phyloP scores from a whole-genome alignment of 2,888 invertebrate species.

The Drosophila parthenogenetica region DNA sequence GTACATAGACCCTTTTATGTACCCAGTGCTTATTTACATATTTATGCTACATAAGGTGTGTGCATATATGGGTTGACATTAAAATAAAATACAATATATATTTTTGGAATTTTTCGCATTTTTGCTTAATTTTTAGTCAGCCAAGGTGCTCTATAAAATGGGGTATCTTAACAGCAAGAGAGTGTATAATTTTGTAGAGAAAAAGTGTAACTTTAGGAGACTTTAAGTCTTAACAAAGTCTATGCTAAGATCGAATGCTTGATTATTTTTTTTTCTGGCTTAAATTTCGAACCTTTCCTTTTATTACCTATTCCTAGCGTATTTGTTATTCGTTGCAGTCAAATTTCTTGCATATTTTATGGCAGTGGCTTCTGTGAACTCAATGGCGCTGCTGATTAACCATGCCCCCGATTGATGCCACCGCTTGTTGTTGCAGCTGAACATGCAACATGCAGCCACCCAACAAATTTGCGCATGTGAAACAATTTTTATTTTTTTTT shows the following conservation, averaged over 20 bases:
- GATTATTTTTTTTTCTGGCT: too few relatives aligned
- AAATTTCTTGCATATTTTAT: slow-evolving; percentile 21
- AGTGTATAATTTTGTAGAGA: neutral
- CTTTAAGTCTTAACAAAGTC: too few relatives aligned
- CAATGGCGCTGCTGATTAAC: slow-evolving; percentile 46
- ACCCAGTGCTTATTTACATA: slow-evolving; percentile 1
- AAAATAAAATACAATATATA: slow-evolving; percentile 52
- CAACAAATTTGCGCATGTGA: slow-evolving; percentile 38
- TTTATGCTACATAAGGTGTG: slow-evolving; percentile 1
- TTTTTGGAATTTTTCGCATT: slow-evolving; percentile 29
- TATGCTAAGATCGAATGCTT: too few relatives aligned
- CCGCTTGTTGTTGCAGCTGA: slow-evolving; percentile 24
- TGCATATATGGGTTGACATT: slow-evolving; percentile 58
- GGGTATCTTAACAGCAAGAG: slow-evolving; percentile 14
- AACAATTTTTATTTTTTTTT: slow-evolving; percentile 24
- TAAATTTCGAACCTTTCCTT: too few relatives aligned
- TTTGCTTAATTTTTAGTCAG: slow-evolving; percentile 39
- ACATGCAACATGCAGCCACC: slow-evolving; percentile 34
- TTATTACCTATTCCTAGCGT: neutral
- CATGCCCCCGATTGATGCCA: slow-evolving; percentile 37
- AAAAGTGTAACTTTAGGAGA: neutral
- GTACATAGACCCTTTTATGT: neutral
- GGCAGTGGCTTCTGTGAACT: slow-evolving; percentile 12
- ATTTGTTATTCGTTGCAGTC: neutral
- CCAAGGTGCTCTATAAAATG: slow-evolving; percentile 15